These are phyloP conservation scores for pig (Sus scrofa) DNA, from an alignment of 2,113 vertebrate species.

Conservation along the genomic window DNA sequence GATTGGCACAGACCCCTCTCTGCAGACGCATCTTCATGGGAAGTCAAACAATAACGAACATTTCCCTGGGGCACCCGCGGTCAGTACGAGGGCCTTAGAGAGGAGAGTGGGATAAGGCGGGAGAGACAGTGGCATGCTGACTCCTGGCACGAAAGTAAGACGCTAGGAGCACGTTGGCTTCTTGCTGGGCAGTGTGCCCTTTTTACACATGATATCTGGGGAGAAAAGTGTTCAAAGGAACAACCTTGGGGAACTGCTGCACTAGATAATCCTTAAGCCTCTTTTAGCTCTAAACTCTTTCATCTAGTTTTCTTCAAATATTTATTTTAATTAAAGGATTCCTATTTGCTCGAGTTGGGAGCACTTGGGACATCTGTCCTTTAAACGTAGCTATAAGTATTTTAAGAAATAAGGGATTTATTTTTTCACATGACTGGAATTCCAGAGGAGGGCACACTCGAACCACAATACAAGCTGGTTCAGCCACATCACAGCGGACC, in stretches of 20 bases:
- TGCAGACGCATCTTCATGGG: not conserved
- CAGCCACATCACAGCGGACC: not conserved
- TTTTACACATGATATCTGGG: not conserved
- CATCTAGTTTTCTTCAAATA: slow-evolving; percentile 2
- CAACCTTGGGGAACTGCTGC: slow-evolving; percentile 21
- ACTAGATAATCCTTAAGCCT: not conserved
- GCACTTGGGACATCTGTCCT: not conserved
- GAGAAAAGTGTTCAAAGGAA: not conserved
- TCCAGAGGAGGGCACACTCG: not conserved
- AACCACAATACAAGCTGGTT: not conserved
- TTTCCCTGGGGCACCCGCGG: not conserved
- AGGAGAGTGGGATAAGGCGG: not conserved
- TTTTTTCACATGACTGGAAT: not conserved
- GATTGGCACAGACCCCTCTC: not conserved
- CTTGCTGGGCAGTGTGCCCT: not conserved
- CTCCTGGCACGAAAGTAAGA: not conserved
- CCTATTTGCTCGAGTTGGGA: not conserved
- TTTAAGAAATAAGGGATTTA: not conserved
- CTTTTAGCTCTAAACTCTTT: not conserved
- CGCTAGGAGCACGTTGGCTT: not conserved
- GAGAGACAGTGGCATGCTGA: not conserved
- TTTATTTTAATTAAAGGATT: slow-evolving; percentile 40
- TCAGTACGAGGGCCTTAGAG: not conserved
- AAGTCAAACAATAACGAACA: not conserved
- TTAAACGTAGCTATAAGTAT: not conserved